Percentiles rank a stretch among this genome's conserved stretches.
phyloP scores from a whole-genome alignment of 2,113 vertebrate genomes.

The Engraulis encrasicolus region DNA sequence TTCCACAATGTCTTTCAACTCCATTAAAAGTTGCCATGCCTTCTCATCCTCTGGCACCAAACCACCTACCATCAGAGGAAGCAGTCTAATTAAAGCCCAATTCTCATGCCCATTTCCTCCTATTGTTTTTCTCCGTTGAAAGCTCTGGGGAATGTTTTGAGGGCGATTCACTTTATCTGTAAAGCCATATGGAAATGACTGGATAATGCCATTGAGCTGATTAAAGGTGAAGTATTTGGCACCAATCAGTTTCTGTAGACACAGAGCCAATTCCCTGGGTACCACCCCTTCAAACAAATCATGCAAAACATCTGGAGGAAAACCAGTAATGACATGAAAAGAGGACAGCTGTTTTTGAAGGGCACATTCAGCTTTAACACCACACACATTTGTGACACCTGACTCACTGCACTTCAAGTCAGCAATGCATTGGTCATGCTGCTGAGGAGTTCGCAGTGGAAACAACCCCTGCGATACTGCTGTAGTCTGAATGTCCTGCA shows the following conservation, averaged over 20 bases:
- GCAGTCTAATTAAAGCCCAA: conserved; percentile 21
- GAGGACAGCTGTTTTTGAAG: conserved; percentile 33
- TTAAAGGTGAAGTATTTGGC: conserved; percentile 36
- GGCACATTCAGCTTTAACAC: conserved; percentile 44
- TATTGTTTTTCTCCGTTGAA: conserved; percentile 28
- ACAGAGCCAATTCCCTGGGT: conserved; percentile 27
- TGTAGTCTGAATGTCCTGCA: conserved; percentile 35
- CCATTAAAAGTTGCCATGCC: conserved; percentile 39
- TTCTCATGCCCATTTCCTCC: conserved; percentile 35
- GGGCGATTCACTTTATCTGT: conserved; percentile 29
- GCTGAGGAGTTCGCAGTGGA: conserved; percentile 29
- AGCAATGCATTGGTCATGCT: conserved; percentile 27
- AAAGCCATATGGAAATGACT: conserved; percentile 9
- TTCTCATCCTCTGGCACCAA: conserved; percentile 36
- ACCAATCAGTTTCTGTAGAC: conserved; percentile 39
- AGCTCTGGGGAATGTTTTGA: conserved; percentile 27
- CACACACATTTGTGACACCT: conserved; percentile 20
- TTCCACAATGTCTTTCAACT: conserved; percentile 37
- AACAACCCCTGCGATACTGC: conserved; percentile 33
- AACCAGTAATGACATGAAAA: conserved; percentile 40
- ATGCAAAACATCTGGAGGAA: conserved; percentile 33
- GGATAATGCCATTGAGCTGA: conserved; percentile 32
- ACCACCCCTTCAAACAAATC: conserved; percentile 42
- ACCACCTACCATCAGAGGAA: conserved; percentile 31
- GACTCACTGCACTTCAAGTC: conserved; percentile 28